Evolutionary conservation across 2,888 invertebrate genomes (phyloP).

Genomic region (Notodonta ziczac): DNA sequence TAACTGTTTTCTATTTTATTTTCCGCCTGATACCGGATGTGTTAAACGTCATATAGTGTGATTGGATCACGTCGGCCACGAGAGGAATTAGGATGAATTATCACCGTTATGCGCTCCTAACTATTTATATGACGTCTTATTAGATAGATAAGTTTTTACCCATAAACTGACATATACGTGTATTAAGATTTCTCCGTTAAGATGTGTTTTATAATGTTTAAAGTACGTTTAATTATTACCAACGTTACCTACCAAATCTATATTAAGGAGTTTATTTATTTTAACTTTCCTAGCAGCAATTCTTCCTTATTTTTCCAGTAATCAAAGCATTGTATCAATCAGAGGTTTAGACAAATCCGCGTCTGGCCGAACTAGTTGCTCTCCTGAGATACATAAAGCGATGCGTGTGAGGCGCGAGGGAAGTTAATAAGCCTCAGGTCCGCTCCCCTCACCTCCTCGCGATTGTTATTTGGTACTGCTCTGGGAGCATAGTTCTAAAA

Average conservation of each 20-base stretch:
- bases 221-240: too few relatives aligned
- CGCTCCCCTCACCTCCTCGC: constrained; percentile 15
- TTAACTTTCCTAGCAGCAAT: constrained; percentile 11
- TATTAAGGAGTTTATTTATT: constrained; percentile 6
- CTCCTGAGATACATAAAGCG: constrained; percentile 29
- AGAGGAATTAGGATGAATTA: constrained; percentile 26
- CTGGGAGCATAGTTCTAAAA: neutral
- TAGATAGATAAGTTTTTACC: constrained; percentile 18
- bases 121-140: constrained; percentile 15
- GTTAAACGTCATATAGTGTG: constrained; percentile 43
- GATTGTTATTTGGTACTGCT: constrained; percentile 16
- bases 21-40: constrained; percentile 39
- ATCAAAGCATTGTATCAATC: constrained; percentile 19
- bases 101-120: constrained; percentile 19
- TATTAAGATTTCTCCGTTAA: too few relatives aligned
- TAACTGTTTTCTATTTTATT: constrained; percentile 33
- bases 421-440: constrained; percentile 38
- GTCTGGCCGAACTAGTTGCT: constrained; percentile 20
- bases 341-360: constrained; percentile 26
- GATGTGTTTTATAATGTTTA: too few relatives aligned
- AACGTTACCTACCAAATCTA: too few relatives aligned
- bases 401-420: constrained; percentile 16
- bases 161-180: neutral
- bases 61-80: constrained; percentile 36
- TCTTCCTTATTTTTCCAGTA: constrained; percentile 11